Conservation (phyloP, 1,140 invertebrate species). For the Panulirus ornatus region DNA sequence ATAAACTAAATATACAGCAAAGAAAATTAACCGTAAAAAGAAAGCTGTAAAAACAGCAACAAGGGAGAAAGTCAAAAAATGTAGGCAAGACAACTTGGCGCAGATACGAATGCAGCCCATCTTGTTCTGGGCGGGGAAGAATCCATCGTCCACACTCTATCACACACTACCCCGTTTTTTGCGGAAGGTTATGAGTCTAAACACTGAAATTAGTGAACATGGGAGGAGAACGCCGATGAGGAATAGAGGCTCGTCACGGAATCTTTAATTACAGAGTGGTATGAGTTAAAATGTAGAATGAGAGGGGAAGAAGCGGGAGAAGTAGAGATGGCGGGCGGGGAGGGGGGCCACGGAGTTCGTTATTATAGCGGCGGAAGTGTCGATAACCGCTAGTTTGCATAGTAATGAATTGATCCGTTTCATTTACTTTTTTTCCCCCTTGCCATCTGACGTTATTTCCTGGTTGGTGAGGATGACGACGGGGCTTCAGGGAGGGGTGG, state of each 20-base stretch:
- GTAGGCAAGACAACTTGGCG: not conserved
- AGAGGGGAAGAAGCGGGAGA: constrained; percentile 10
- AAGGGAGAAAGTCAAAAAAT: not conserved
- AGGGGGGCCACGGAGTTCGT: not conserved
- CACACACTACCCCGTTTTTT: constrained; percentile 51
- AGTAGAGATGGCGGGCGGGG: not conserved
- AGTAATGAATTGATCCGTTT: constrained; percentile 56
- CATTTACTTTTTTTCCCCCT: constrained; percentile 29
- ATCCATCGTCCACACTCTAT: constrained; percentile 53
- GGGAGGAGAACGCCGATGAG: constrained; percentile 35
- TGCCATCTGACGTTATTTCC: constrained; percentile 1
- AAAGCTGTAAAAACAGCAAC: no score
- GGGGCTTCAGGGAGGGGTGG: not conserved
- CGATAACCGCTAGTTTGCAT: constrained; percentile 37
- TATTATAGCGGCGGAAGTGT: not conserved
- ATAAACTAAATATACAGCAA: no score
- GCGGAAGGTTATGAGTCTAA: constrained; percentile 61
- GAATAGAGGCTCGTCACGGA: constrained; percentile 57
- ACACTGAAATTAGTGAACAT: constrained; percentile 64
- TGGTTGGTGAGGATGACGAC: not conserved
- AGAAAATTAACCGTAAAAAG: no score
- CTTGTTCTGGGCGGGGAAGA: constrained; percentile 39
- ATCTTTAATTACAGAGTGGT: constrained; percentile 63
- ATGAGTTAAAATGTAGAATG: constrained; percentile 57
- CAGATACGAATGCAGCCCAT: constrained; percentile 23